Evolutionary conservation across 2,113 vertebrate genomes (phyloP).

Genomic region (Cololabis saira): DNA sequence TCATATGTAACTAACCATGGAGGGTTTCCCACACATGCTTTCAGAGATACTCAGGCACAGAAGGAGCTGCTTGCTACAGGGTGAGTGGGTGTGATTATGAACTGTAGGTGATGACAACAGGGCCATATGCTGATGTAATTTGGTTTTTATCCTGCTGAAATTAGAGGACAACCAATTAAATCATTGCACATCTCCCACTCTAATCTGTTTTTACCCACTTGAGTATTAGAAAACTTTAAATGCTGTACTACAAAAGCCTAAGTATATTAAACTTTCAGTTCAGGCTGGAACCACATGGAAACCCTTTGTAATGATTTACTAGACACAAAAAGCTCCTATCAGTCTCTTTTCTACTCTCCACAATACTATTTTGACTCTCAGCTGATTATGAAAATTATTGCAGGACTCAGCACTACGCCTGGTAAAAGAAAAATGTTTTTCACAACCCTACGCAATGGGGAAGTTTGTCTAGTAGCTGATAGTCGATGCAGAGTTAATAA

Average conservation of each 20-base stretch:
- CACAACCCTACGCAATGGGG: too few relatives aligned
- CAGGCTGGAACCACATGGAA: too few relatives aligned
- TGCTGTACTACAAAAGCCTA: not conserved
- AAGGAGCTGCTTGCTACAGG: slow-evolving; percentile 40
- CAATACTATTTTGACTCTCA: slow-evolving; percentile 13
- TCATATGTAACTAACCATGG: slow-evolving; percentile 12
- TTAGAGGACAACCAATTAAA: slow-evolving; percentile 35
- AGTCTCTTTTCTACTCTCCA: slow-evolving; percentile 12
- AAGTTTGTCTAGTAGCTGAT: slow-evolving; percentile 21
- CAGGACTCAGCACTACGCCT: slow-evolving; percentile 10
- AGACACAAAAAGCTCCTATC: not conserved
- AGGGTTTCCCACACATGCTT: slow-evolving; percentile 5
- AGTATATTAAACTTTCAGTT: not conserved
- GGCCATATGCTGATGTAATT: slow-evolving; percentile 70
- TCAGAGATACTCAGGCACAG: not conserved
- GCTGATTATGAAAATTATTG: slow-evolving; percentile 26
- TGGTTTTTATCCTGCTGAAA: slow-evolving; percentile 37
- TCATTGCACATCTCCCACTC: slow-evolving; percentile 9
- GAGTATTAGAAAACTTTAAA: not conserved
- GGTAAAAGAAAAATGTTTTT: not conserved
- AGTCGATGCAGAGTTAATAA: slow-evolving; percentile 7
- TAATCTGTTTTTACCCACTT: slow-evolving; percentile 1
- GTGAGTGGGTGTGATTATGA: slow-evolving; percentile 66
- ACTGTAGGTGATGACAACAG: slow-evolving; percentile 69
- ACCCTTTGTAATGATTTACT: too few relatives aligned